These are phyloP conservation scores for Cataglyphis cursor DNA, from an alignment of 2,888 invertebrate species.

Conservation along the genomic window DNA sequence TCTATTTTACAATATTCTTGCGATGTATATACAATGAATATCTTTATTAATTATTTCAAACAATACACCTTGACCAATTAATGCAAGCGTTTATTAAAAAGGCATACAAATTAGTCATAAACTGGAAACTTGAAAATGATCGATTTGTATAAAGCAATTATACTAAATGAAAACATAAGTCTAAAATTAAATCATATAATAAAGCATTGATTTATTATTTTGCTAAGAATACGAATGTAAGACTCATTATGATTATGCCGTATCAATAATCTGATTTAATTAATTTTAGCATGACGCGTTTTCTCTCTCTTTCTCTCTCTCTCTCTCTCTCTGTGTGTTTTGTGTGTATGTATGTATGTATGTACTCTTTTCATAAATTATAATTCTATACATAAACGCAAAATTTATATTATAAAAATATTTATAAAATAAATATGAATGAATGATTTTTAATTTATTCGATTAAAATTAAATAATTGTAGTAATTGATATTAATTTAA, in stretches of 20 bases:
- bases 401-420: background rate
- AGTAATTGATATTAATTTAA: background rate
- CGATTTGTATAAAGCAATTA: background rate
- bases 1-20: background rate
- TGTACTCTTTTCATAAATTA: background rate
- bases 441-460: background rate
- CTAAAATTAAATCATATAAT: background rate
- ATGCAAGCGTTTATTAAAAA: background rate
- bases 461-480: background rate
- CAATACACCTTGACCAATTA: background rate
- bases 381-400: background rate
- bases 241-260: background rate
- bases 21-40: background rate
- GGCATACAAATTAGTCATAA: background rate
- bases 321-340: no score
- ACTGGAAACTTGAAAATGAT: background rate
- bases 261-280: constrained; percentile 9
- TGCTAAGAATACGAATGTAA: background rate
- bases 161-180: background rate
- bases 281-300: background rate
- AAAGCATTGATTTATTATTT: background rate
- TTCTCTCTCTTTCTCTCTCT: background rate
- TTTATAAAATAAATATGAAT: constrained; percentile 1
- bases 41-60: constrained; percentile 25
- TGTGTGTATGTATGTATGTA: background rate